Evolutionary conservation across 2,113 vertebrate species (phyloP).

Genomic region (Notothenia rossii): DNA sequence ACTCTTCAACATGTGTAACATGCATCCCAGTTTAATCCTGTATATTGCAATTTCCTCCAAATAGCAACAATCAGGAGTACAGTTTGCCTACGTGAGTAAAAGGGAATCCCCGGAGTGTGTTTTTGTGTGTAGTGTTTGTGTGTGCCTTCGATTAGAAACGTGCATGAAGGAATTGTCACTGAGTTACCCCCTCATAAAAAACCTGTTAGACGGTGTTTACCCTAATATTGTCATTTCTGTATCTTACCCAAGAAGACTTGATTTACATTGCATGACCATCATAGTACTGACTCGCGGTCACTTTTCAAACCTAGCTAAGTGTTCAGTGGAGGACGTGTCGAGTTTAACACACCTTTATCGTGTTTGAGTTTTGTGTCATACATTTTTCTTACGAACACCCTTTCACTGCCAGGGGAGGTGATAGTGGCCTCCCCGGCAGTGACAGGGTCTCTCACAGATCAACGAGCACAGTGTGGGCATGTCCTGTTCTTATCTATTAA

Average conservation of each 20-base stretch:
- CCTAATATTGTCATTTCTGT: conserved; percentile 31
- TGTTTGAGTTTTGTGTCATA: conserved; percentile 51
- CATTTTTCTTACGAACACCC: conserved; percentile 51
- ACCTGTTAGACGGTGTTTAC: conserved; percentile 29
- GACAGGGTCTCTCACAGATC: conserved; percentile 76
- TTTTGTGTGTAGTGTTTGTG: conserved; percentile 87
- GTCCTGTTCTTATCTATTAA: conserved; percentile 66
- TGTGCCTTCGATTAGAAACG: conserved; percentile 82
- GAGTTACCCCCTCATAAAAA: conserved; percentile 9
- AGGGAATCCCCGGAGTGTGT: conserved; percentile 84
- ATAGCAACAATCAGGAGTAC: conserved; percentile 85
- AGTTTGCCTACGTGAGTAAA: conserved; percentile 92
- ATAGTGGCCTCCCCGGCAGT: conserved; percentile 50
- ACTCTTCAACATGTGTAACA: conserved; percentile 72
- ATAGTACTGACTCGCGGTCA: conserved; percentile 30
- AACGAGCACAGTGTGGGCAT: conserved; percentile 84
- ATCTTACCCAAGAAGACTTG: conserved; percentile 41
- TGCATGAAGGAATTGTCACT: conserved; percentile 89
- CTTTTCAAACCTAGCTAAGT: conserved; percentile 25
- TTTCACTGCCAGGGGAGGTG: conserved; percentile 71
- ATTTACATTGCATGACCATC: conserved; percentile 66
- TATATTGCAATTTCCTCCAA: conserved; percentile 82
- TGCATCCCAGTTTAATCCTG: conserved; percentile 66
- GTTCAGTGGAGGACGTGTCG: conserved; percentile 27
- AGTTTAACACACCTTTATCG: conserved; percentile 20